Evolutionary conservation across 2,113 vertebrate genomes (phyloP), one percentile per base, ranked within the genome.

Genomic region (Proteles cristata): DNA sequence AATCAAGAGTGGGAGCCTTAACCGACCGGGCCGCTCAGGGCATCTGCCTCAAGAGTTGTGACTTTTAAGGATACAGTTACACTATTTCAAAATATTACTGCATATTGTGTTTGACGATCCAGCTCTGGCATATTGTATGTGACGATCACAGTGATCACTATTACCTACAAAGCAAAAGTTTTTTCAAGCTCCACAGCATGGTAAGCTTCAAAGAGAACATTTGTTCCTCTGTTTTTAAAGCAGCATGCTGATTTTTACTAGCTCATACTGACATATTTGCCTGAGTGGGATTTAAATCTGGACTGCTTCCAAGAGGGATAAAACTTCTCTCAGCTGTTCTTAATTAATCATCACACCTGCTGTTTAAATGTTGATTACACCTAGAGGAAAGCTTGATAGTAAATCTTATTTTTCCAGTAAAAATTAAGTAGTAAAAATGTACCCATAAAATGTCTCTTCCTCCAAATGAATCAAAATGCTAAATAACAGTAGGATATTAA

Each of bases 131-230:
- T 35, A 69, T n/a, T 69, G 16, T 21, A 53, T 23, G 88, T 28
- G 26, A 53, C 16, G 35, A 50, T 81, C 77, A 65, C 50, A 65
- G 39, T 26, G 55, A 45, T 87, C 88, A 65, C n/a, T 50, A 50
- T 26, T 31, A 85, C 4, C 33, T 2, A 23, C 25, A 76, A 71
- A 84, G n/a, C 65, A 68, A 73, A 73, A 73, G 15, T 5, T 4
- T 28, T 4, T 94, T 81, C 92, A 91, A 84, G 58, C 80, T 86
- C 48, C 63, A 45, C 39, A 65, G 73, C 88, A 87, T 25, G 21
- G 45, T 4, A 81, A 63, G 74, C 63, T 90, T 95, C 97, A 97
- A 93, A 97, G 95, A 82, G 35, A 88, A 63, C 88, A 95, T 87
- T 83, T 92, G 95, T 90, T 85, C 95, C 73, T 73, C 83, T 84